Evolutionary conservation across 2,797 vertebrate genomes (phyloP), one percentile per base, ranked within the genome.

Genomic region (Moxostoma hubbsi): DNA sequence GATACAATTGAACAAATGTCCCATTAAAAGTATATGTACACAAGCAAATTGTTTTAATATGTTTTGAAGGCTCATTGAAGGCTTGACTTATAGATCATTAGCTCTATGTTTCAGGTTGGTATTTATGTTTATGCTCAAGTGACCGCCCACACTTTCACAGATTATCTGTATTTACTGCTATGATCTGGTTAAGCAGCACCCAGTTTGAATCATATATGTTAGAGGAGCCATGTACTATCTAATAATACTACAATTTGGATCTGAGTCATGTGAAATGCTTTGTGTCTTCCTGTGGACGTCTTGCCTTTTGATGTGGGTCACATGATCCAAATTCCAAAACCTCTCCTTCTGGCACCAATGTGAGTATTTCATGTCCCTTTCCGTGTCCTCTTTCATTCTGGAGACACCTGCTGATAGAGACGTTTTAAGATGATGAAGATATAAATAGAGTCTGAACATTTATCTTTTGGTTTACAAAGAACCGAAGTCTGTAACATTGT

Each of bases 271-370:
- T 53, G 59, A 59, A 53, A 77, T 53, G n/a, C 4, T 43, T 13
- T 36, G 45, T 58, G 61, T 49, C 36, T 57, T 50, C 5, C 13
- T 74, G 6, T 61, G 43, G n/a, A 53, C 76, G 83, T 51, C 49
- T 77, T 66, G 62, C 45, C 86, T 73, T 53, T 85, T 85, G 87
- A 83, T 85, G 66, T 63, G 9, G 82, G 88, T 88, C 87, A 81
- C 77, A 83, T 79, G 67, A 81, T 74, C 70, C 77, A 81, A 0
- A 74, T 63, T 78, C 86, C 87, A n/a, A 79, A 85, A 51, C 80
- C 87, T 71, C 83, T 61, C 9, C 47, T 65, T 54, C 65, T 88
- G 85, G 82, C 82, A 81, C 62, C 71, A 64, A 83, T 55, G 46
- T 72, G 72, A 53, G 8, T 62, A 64, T 87, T 75, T 82, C 83